Evolutionary conservation across 2,888 invertebrate genomes (phyloP).

Genomic region (Glyphotaelius pellucidus): DNA sequence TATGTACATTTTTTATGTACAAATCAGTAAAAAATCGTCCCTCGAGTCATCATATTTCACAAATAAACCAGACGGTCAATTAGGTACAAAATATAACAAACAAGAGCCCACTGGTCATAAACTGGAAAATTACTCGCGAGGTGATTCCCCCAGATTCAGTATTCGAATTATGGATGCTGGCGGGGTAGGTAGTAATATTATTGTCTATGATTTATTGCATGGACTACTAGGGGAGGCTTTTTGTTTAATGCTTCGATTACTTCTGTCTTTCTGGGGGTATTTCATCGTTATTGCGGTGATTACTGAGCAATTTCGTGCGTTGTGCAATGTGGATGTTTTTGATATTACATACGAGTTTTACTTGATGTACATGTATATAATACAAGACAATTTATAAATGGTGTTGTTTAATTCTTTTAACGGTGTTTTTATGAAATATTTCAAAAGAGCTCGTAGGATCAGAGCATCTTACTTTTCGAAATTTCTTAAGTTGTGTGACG

Average conservation of each 20-base stretch:
- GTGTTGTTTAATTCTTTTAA: too few species aligned
- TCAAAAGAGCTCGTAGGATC: too few species aligned
- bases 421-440: too few species aligned
- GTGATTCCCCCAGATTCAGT: background rate
- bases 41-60: background rate
- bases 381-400: too few species aligned
- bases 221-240: conserved; percentile 2
- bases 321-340: background rate
- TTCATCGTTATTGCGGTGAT: background rate
- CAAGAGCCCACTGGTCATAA: background rate
- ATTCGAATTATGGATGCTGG: background rate
- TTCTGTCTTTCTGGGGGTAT: background rate
- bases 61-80: background rate
- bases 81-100: background rate
- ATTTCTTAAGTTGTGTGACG: too few species aligned
- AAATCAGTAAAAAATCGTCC: background rate
- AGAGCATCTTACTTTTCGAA: too few species aligned
- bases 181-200: background rate
- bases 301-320: background rate
- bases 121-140: conserved; percentile 10
- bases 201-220: conserved; percentile 13
- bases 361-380: too few species aligned
- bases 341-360: background rate
- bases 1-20: too few species aligned
- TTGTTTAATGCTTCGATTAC: conserved; percentile 20